Conservation (phyloP, 2,113 vertebrate species). For the Indicator maculatus region DNA sequence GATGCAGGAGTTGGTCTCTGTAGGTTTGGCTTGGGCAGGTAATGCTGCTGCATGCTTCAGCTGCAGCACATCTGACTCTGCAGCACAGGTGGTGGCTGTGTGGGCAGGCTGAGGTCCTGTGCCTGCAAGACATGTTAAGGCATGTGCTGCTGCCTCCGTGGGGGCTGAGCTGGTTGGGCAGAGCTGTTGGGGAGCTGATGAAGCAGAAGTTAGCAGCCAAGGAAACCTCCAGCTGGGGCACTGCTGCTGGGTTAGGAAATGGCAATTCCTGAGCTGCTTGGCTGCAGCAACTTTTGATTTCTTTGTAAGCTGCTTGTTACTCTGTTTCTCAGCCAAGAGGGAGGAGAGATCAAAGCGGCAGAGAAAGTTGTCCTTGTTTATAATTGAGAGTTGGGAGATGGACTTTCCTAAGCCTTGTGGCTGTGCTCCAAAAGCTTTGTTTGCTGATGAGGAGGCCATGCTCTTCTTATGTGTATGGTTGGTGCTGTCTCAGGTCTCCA, state of each 20-base stretch:
- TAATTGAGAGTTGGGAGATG: background rate
- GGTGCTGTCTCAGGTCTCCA: background rate
- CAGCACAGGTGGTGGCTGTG: rapidly evolving
- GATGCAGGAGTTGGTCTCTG: background rate
- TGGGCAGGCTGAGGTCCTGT: background rate
- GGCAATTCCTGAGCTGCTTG: background rate
- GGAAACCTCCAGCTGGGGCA: background rate
- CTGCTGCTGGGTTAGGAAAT: background rate
- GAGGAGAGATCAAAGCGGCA: background rate
- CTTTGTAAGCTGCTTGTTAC: background rate
- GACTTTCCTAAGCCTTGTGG: background rate
- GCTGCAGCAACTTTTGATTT: background rate
- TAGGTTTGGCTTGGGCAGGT: background rate
- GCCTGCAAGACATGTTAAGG: background rate
- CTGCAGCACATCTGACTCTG: rapidly evolving
- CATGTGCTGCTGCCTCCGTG: background rate
- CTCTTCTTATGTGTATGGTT: background rate
- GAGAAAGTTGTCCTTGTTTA: background rate
- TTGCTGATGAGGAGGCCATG: background rate
- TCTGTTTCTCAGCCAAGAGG: background rate
- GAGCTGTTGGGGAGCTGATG: rapidly evolving
- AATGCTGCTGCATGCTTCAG: rapidly evolving
- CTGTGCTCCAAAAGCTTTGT: background rate
- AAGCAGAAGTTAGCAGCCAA: background rate
- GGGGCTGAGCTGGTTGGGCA: background rate